Base-by-base conservation (phyloP, 2,113 vertebrate species). In the Pollachius pollachius region DNA sequence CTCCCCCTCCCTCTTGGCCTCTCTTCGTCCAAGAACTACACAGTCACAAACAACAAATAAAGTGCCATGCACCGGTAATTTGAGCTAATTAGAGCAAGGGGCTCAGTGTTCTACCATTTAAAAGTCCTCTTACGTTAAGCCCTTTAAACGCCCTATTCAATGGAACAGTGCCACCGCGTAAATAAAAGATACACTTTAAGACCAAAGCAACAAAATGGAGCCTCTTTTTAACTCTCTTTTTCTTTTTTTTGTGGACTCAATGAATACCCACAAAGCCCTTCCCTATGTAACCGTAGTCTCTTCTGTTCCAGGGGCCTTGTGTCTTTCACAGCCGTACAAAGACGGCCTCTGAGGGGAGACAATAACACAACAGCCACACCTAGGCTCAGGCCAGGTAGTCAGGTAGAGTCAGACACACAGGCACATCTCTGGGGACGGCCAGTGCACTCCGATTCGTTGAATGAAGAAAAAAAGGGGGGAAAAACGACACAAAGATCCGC, bases 401-500 rank as follows among this genome's bases (percentile, higher is more conserved):
- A 87, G 86, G 83, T 83, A 81, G 30, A 76, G 67, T 76, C 78
- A 79, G 76, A 82, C 76, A 82, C 80, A 80, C 74, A 67, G 54
- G 75, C 77, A 64, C 71, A 64, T 65, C 84, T 73, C 80, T 64
- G 3, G 81, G 81, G 83, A 89, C 79, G 18, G 77, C 70, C 67
- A 82, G 75, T 80, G 73, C 25, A 70, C 80, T 86, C 81, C 67
- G 77, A 75, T 79, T 83, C 71, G 61, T 69, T 17, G 75, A 8
- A 66, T 68, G 12, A 48, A 63, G 69, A 19, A 75, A 8, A 5
- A 19, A 58, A 3, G 4, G 74, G 76, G 83, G 89, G 80, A 90
- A 89, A 34, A 34, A 86, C 84, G 76, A 78, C 84, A 59, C 76
- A 87, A 83, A 82, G 88, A 87, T 86, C 90, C 89, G 70, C 91